Percentiles rank a stretch among this genome's conserved stretches.
phyloP scores from a whole-genome alignment of 2,888 invertebrate genomes.

The Clivina fossor region DNA sequence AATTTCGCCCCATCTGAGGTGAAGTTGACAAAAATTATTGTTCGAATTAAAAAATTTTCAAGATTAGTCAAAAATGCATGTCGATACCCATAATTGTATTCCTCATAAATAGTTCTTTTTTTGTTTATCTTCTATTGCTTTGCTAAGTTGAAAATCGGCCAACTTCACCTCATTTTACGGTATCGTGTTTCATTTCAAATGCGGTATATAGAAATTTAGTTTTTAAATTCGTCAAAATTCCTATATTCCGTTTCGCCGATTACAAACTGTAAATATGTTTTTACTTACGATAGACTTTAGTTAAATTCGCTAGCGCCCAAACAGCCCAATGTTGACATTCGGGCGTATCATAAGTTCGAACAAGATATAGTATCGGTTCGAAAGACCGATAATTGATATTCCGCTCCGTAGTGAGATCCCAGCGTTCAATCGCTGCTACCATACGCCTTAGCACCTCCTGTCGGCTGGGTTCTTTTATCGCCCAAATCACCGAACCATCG shows the following conservation, averaged over 20 bases:
- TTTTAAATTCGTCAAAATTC: too few species aligned
- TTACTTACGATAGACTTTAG: constrained; percentile 85
- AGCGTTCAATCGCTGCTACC: constrained; percentile 80
- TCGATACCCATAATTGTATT: too few species aligned
- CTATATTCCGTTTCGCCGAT: background rate
- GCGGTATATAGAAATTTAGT: too few species aligned
- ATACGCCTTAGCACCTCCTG: constrained; percentile 73
- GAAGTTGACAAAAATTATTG: too few species aligned
- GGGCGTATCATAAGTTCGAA: constrained; percentile 81
- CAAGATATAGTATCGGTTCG: constrained; percentile 86
- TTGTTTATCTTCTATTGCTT: too few species aligned
- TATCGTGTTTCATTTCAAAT: too few species aligned
- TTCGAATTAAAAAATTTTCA: too few species aligned
- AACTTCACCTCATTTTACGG: too few species aligned
- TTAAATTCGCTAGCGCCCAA: constrained; percentile 96
- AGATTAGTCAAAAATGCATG: too few species aligned
- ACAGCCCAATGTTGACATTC: constrained; percentile 96
- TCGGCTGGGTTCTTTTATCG: constrained; percentile 69
- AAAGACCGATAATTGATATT: constrained; percentile 98
- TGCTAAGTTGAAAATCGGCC: too few species aligned
- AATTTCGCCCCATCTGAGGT: too few species aligned
- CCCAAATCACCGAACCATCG: constrained; percentile 86
- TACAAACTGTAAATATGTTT: background rate
- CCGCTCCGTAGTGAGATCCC: constrained; percentile 83
- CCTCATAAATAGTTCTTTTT: too few species aligned